phyloP scores from a whole-genome alignment of 2,888 invertebrate species.

The Caenorhabditis sinica region DNA sequence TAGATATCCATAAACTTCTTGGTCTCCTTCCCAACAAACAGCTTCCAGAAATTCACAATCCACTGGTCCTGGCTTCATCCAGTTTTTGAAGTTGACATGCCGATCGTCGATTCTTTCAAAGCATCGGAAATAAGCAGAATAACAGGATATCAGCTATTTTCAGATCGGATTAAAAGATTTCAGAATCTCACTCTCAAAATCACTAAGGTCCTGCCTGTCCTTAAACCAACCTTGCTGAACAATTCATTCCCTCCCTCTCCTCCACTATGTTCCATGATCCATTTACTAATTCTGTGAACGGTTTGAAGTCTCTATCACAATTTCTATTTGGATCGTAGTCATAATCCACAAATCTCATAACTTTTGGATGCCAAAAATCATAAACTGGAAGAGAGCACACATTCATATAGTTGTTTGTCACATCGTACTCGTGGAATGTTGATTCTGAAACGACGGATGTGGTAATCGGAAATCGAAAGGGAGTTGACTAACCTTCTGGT shows the following conservation, averaged over 20 bases:
- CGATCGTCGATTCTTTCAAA: constrained; percentile 4
- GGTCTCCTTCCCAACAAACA: constrained; percentile 28
- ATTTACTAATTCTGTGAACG: constrained; percentile 19
- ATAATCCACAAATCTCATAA: constrained; percentile 30
- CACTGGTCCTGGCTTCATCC: constrained; percentile 20
- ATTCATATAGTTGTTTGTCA: constrained; percentile 46
- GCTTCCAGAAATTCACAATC: constrained; percentile 50
- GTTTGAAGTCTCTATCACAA: constrained; percentile 23
- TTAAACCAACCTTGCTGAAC: constrained; percentile 36
- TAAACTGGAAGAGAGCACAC: constrained; percentile 47
- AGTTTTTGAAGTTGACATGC: neutral
- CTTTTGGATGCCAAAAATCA: constrained; percentile 41
- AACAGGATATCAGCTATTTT: no score
- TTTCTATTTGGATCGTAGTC: neutral
- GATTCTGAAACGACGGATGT: no score
- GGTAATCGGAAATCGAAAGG: no score
- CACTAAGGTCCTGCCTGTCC: no score
- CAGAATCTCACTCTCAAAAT: no score
- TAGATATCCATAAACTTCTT: constrained; percentile 48
- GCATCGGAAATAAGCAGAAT: constrained; percentile 13
- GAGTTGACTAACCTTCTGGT: no score
- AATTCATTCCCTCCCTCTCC: constrained; percentile 30
- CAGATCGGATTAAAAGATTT: no score
- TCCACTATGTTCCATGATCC: constrained; percentile 36
- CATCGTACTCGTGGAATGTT: constrained; percentile 16